Conservation (phyloP, 2,113 vertebrate genomes). For the Heliornis fulica region DNA sequence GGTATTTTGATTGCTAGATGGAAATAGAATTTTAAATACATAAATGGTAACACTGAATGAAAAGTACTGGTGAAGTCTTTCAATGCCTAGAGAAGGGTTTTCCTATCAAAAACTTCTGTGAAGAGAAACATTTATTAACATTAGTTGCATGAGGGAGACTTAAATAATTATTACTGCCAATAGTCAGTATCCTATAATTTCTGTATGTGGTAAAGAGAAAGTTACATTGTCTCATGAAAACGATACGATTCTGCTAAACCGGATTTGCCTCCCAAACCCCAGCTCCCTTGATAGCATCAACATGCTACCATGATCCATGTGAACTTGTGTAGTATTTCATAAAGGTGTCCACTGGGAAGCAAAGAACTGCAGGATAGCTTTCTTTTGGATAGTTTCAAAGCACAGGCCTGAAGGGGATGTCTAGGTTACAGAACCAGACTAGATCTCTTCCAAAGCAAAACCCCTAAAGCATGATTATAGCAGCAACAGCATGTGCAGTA, state of each 20-base stretch:
- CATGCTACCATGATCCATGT: not conserved
- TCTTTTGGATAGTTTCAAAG: not conserved
- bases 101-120: not conserved
- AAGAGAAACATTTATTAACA: not conserved
- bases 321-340: not conserved
- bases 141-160: not conserved
- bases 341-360: not conserved
- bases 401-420: not conserved
- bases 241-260: not conserved
- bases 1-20: not conserved
- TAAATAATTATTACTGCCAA: not conserved
- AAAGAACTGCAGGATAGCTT: not conserved
- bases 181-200: not conserved
- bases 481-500: not conserved
- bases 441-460: not conserved
- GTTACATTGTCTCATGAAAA: not conserved
- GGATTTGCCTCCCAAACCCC: not conserved
- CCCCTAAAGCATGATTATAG: not conserved
- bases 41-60: not conserved
- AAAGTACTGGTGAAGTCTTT: not conserved
- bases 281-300: not conserved
- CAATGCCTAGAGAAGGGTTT: not conserved
- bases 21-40: not conserved
- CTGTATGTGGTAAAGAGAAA: not conserved
- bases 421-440: not conserved